phyloP scores from a whole-genome alignment of 2,113 vertebrate genomes.

The Pitta sordida region DNA sequence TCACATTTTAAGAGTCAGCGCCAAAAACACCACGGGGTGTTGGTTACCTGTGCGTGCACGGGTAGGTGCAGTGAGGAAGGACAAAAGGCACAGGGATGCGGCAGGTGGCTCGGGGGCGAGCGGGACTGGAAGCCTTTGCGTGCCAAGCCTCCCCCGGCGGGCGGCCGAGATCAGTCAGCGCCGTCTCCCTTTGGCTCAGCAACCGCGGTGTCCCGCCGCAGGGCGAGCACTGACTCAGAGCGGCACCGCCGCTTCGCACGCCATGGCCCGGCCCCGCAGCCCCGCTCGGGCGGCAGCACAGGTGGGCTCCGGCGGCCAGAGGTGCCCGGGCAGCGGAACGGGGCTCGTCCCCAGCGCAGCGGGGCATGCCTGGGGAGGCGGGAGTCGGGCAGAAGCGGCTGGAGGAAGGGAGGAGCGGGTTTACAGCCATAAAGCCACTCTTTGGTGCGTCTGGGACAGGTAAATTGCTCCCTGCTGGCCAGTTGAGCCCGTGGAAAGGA shows the following conservation, averaged over 20 bases:
- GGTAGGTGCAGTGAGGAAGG: accelerated
- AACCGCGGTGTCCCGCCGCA: neutral
- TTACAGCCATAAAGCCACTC: accelerated
- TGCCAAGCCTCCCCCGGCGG: neutral
- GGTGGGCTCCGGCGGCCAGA: too few relatives aligned
- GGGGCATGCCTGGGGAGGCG: neutral
- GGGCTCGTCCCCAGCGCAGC: accelerated
- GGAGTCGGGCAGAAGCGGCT: neutral
- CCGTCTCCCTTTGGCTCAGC: neutral
- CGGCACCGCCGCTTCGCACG: neutral
- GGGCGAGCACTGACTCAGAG: slow-evolving; percentile 32
- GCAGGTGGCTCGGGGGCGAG: neutral
- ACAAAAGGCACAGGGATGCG: accelerated
- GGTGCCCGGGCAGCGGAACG: accelerated
- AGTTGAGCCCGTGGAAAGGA: neutral
- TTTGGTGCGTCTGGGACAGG: neutral
- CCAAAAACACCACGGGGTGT: neutral
- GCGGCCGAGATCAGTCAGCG: slow-evolving; percentile 6
- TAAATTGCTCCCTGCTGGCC: neutral
- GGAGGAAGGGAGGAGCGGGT: neutral
- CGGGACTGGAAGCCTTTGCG: neutral
- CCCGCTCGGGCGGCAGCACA: neutral
- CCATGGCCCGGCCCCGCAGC: neutral
- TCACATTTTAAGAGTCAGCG: neutral
- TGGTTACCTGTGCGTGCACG: accelerated